A percentile compares a stretch with the other conserved stretches of the same genome.
These are phyloP conservation scores for Podarcis muralis DNA, from an alignment of 2,113 vertebrate genomes.

Conservation along the genomic window DNA sequence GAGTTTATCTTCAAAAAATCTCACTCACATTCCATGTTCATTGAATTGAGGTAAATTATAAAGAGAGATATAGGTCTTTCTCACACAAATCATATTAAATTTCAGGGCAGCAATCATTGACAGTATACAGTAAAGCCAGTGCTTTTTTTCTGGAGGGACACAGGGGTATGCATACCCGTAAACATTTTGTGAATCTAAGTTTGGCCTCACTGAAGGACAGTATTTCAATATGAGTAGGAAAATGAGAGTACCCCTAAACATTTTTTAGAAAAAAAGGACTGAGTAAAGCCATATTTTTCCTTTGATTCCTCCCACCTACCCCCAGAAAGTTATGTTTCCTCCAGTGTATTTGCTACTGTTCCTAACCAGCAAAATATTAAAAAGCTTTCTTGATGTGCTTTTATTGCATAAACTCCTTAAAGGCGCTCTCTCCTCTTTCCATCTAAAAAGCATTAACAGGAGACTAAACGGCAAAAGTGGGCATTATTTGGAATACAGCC, in stretches of 20 bases:
- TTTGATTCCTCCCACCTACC: constrained; percentile 50
- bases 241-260: too few relatives aligned
- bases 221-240: too few relatives aligned
- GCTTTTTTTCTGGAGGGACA: too few relatives aligned
- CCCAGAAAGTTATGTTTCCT: constrained; percentile 51
- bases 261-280: too few relatives aligned
- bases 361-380: constrained; percentile 43
- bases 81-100: neutral
- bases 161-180: too few relatives aligned
- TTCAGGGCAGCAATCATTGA: neutral
- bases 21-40: too few relatives aligned
- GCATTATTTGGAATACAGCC: constrained; percentile 61
- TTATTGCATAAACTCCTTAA: constrained; percentile 43
- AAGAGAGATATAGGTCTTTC: neutral
- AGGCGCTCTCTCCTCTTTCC: constrained; percentile 52
- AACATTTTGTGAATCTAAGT: too few relatives aligned
- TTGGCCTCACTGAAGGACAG: too few relatives aligned
- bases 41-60: neutral
- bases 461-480: constrained; percentile 33
- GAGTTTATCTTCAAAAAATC: too few relatives aligned
- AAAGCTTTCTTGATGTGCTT: constrained; percentile 57
- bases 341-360: neutral
- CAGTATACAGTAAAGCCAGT: rapidly evolving
- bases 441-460: constrained; percentile 50
- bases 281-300: neutral